phyloP scores from a whole-genome alignment of 2,888 invertebrate species.

The Agriopis aurantiaria region DNA sequence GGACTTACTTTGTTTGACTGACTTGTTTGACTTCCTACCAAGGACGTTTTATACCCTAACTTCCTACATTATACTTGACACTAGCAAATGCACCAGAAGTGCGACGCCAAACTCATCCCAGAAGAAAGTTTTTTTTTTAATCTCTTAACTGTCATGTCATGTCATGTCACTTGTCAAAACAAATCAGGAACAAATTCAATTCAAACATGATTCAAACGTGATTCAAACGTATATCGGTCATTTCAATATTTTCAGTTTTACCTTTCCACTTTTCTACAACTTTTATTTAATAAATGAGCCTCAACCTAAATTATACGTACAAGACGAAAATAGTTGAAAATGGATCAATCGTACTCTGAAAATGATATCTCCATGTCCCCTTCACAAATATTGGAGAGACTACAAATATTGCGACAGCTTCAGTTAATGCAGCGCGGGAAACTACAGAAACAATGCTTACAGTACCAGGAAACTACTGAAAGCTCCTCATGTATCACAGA shows the following conservation, averaged over 20 bases:
- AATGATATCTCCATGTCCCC: constrained; percentile 78
- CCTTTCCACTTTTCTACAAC: neutral
- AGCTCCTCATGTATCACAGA: constrained; percentile 72
- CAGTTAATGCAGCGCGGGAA: constrained; percentile 79
- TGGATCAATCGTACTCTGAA: constrained; percentile 76
- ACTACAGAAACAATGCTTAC: constrained; percentile 74
- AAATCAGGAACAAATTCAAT: too few relatives aligned
- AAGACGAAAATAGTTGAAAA: constrained; percentile 37
- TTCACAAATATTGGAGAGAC: constrained; percentile 75
- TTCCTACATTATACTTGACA: too few relatives aligned
- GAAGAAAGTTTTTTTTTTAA: too few relatives aligned
- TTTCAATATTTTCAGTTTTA: neutral
- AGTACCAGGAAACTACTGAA: constrained; percentile 70
- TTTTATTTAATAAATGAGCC: neutral
- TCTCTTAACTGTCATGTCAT: too few relatives aligned
- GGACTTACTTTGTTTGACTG: too few relatives aligned
- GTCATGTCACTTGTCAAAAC: too few relatives aligned
- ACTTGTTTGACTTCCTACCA: too few relatives aligned
- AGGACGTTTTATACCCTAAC: too few relatives aligned
- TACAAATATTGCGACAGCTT: constrained; percentile 74
- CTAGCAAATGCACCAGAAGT: too few relatives aligned
- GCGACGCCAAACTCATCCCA: too few relatives aligned
- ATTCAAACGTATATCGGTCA: neutral
- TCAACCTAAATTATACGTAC: neutral
- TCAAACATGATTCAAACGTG: too few relatives aligned